Percentiles rank a stretch among this genome's conserved stretches.
Evolutionary conservation across 2,888 invertebrate species (phyloP).

Genomic region (Gymnocheta viridis): DNA sequence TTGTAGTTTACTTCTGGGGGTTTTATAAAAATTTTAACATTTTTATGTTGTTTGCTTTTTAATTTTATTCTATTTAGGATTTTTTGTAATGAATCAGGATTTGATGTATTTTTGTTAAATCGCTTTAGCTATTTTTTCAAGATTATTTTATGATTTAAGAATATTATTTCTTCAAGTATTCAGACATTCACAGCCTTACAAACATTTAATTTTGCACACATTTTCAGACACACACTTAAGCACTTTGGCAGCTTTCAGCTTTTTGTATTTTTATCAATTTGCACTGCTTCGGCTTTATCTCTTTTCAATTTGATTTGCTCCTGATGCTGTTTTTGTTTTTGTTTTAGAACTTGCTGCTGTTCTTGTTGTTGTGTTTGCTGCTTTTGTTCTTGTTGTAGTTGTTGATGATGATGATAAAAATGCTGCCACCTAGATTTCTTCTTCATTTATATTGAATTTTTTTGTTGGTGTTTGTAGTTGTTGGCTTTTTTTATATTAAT

Average conservation of each 20-base stretch:
- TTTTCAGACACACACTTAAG: slow-evolving; percentile 7
- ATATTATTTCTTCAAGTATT: slow-evolving; percentile 14
- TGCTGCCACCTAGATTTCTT: slow-evolving; percentile 59
- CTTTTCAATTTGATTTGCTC: slow-evolving; percentile 33
- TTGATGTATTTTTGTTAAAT: neutral
- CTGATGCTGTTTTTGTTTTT: slow-evolving; percentile 49
- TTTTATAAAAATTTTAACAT: slow-evolving; percentile 37
- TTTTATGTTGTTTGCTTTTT: neutral
- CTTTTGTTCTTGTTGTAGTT: slow-evolving; percentile 34
- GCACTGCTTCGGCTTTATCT: slow-evolving; percentile 38
- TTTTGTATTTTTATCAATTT: slow-evolving; percentile 57
- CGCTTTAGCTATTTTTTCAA: neutral
- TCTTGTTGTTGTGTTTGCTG: slow-evolving; percentile 22
- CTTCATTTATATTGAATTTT: slow-evolving; percentile 51
- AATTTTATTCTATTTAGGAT: neutral
- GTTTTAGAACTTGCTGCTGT: slow-evolving; percentile 27
- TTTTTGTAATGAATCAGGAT: neutral
- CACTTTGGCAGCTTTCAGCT: slow-evolving; percentile 29
- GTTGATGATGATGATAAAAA: slow-evolving; percentile 45
- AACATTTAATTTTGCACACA: slow-evolving; percentile 14
- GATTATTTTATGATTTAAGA: slow-evolving; percentile 27
- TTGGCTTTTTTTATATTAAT: neutral
- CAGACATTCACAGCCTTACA: slow-evolving; percentile 9
- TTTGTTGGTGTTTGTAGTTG: slow-evolving; percentile 27
- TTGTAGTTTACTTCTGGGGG: neutral